Evolutionary conservation across 2,888 invertebrate species (phyloP).

Genomic region (Corbicula japonica): DNA sequence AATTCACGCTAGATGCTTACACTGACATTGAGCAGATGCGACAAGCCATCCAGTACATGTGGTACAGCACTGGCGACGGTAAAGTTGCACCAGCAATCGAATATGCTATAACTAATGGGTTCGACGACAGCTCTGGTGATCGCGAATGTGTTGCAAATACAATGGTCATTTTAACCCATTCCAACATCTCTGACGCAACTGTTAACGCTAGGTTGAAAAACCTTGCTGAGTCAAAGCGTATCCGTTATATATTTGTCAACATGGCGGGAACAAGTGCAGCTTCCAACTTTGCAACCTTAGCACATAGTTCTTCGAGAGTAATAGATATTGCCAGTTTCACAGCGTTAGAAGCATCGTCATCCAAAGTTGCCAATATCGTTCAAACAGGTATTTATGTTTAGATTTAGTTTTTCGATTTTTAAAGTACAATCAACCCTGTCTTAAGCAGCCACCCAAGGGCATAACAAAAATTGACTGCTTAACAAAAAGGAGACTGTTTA

Average conservation of each 20-base stretch:
- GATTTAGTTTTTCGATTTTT: no score
- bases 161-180: slow-evolving; percentile 24
- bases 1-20: slow-evolving; percentile 8
- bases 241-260: neutral
- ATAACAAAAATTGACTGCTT: no score
- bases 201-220: neutral
- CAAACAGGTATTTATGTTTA: no score
- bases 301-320: no score
- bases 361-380: no score
- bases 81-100: slow-evolving; percentile 10
- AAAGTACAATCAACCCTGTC: no score
- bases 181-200: neutral
- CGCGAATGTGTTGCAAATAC: slow-evolving; percentile 26
- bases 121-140: slow-evolving; percentile 12
- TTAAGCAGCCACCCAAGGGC: no score
- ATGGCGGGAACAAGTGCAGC: neutral
- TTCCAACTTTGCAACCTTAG: no score
- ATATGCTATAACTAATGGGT: slow-evolving; percentile 22
- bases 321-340: no score
- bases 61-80: slow-evolving; percentile 37
- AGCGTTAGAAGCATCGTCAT: no score
- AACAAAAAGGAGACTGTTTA: no score
- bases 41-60: slow-evolving; percentile 18
- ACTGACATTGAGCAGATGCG: neutral
- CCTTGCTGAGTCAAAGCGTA: neutral